A percentile compares a stretch with the other conserved stretches of the same genome.
phyloP scores from a whole-genome alignment of 1,140 invertebrate species.

The Sycophila sp. region DNA sequence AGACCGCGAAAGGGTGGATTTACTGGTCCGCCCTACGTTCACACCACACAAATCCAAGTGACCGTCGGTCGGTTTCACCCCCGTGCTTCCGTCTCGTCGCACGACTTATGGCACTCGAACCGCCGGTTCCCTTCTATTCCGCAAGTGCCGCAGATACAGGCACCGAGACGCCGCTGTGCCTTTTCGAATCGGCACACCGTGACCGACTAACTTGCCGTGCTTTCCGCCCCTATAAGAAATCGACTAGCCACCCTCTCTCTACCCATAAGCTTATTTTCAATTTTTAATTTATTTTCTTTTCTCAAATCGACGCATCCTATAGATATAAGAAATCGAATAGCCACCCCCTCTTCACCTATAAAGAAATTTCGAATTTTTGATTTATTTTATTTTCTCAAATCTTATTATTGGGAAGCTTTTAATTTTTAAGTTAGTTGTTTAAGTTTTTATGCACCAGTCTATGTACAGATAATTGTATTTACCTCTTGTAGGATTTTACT shows the following conservation, averaged over 20 bases:
- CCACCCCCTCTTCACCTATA: too few species aligned
- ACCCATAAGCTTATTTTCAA: too few species aligned
- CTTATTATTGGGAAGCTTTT: too few species aligned
- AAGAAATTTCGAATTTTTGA: too few species aligned
- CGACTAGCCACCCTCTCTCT: not conserved
- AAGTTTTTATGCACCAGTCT: too few species aligned
- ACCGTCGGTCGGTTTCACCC: conserved; percentile 55
- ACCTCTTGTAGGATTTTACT: too few species aligned
- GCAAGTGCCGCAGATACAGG: not conserved
- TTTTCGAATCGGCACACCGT: conserved; percentile 40
- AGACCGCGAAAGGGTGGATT: conserved; percentile 65
- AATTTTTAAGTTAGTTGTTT: too few species aligned
- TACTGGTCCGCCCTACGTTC: conserved; percentile 62
- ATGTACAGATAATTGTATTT: too few species aligned
- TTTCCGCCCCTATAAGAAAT: conserved; percentile 5
- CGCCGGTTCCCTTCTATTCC: conserved; percentile 34
- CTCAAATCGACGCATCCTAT: too few species aligned
- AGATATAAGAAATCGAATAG: too few species aligned
- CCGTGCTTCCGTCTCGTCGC: conserved; percentile 48
- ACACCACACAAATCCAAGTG: conserved; percentile 67
- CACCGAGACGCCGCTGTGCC: not conserved
- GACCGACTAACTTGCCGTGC: conserved; percentile 38
- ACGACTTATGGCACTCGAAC: conserved; percentile 56
- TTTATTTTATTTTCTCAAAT: too few species aligned
- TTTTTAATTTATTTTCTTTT: not conserved